These are phyloP conservation scores for Micronisus gabar DNA, from an alignment of 2,113 vertebrate genomes.

Conservation along the genomic window DNA sequence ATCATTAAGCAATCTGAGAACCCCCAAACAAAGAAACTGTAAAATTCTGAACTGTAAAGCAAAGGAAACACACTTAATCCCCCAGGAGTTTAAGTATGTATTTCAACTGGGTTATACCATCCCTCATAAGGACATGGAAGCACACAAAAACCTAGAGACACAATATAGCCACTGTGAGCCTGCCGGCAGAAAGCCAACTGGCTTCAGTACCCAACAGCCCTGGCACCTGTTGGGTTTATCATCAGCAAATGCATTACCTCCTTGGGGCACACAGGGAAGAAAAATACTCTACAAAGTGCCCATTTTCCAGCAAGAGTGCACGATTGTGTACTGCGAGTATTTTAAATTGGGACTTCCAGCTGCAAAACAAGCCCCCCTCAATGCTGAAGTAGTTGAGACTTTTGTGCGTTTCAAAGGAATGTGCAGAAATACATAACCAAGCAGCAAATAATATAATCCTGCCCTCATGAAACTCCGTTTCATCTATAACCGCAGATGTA, in stretches of 20 bases:
- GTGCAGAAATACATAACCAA: background rate
- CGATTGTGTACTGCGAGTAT: background rate
- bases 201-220: constrained; percentile 30
- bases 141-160: constrained; percentile 58
- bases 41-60: constrained; percentile 76
- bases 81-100: constrained; percentile 70
- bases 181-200: constrained; percentile 68
- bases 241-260: constrained; percentile 44
- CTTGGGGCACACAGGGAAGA: constrained; percentile 20
- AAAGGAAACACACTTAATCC: constrained; percentile 80
- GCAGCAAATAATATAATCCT: background rate
- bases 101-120: constrained; percentile 71
- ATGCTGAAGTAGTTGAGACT: background rate
- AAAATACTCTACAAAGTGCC: background rate
- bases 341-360: background rate
- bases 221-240: constrained; percentile 79
- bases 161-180: constrained; percentile 56
- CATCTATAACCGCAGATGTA: background rate
- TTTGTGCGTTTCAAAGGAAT: background rate
- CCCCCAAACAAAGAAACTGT: constrained; percentile 75
- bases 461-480: background rate
- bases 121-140: constrained; percentile 57
- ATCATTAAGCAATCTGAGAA: constrained; percentile 80
- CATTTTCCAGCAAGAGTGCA: background rate
- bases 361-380: background rate